Conservation (phyloP, 2,888 invertebrate species). For the Troides oblongomaculatus region DNA sequence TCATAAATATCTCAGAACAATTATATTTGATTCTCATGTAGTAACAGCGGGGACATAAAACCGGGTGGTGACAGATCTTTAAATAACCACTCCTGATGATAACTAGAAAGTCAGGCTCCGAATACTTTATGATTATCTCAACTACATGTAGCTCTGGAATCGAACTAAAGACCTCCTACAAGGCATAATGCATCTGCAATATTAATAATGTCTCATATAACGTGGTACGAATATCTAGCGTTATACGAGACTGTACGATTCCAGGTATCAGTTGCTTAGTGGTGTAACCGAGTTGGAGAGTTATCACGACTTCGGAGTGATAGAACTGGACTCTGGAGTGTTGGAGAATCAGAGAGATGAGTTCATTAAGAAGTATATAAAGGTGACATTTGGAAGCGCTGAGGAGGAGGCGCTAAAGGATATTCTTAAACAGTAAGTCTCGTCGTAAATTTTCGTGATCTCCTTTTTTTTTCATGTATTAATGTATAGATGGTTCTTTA, state of each 20-base stretch:
- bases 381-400: conserved; percentile 87
- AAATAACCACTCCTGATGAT: too few species aligned
- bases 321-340: conserved; percentile 86
- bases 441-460: not conserved
- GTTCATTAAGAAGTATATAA: conserved; percentile 87
- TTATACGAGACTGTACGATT: conserved; percentile 15
- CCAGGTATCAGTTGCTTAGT: conserved; percentile 91
- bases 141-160: not conserved
- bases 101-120: too few species aligned
- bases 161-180: not conserved
- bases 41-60: too few species aligned
- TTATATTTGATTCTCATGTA: too few species aligned
- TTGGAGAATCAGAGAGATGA: conserved; percentile 87
- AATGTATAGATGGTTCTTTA: not conserved
- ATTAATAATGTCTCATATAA: not conserved
- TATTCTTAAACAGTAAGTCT: conserved; percentile 81
- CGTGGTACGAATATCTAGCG: too few species aligned
- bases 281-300: conserved; percentile 92
- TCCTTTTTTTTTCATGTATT: not conserved
- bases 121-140: too few species aligned
- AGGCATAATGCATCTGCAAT: too few species aligned
- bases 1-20: too few species aligned
- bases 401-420: conserved; percentile 83
- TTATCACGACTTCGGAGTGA: conserved; percentile 86
- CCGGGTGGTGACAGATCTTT: too few species aligned